Conservation (phyloP, 1,140 invertebrate genomes). For the Heterodera schachtii region DNA sequence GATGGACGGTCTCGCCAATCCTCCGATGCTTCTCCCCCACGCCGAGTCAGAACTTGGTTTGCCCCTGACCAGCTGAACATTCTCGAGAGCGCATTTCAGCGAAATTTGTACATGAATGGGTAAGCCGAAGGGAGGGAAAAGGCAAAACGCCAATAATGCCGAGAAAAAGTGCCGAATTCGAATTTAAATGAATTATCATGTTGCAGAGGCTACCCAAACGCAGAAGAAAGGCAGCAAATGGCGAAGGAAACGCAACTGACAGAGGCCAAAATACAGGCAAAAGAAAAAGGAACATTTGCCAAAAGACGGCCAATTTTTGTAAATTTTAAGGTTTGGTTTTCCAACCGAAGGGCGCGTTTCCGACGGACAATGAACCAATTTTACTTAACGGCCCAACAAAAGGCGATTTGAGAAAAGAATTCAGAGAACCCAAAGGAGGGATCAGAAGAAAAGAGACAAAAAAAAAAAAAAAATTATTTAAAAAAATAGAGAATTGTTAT, state of each 20-base stretch:
- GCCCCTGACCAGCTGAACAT: slow-evolving; percentile 98
- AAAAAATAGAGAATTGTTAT: too few relatives aligned
- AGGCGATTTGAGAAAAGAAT: too few relatives aligned
- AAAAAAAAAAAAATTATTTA: background rate
- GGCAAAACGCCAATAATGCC: background rate
- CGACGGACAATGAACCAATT: slow-evolving; percentile 28
- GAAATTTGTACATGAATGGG: slow-evolving; percentile 64
- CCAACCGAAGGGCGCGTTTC: slow-evolving; percentile 57
- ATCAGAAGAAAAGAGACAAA: background rate
- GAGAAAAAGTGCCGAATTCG: background rate
- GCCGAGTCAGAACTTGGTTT: slow-evolving; percentile 88
- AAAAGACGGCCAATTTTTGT: slow-evolving; percentile 17
- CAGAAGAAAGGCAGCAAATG: slow-evolving; percentile 46
- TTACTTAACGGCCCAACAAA: background rate
- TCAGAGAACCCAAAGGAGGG: too few relatives aligned
- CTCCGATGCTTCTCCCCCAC: background rate
- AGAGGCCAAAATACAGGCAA: slow-evolving; percentile 62
- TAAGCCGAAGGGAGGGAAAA: background rate
- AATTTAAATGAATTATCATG: too few relatives aligned
- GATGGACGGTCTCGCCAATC: background rate
- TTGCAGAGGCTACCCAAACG: slow-evolving; percentile 66
- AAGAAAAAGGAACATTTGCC: background rate
- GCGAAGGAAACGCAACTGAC: slow-evolving; percentile 49
- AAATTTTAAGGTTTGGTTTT: slow-evolving; percentile 60
- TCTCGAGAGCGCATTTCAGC: slow-evolving; percentile 82